phyloP scores from a whole-genome alignment of 2,113 vertebrate genomes.

The Arenaria interpres region DNA sequence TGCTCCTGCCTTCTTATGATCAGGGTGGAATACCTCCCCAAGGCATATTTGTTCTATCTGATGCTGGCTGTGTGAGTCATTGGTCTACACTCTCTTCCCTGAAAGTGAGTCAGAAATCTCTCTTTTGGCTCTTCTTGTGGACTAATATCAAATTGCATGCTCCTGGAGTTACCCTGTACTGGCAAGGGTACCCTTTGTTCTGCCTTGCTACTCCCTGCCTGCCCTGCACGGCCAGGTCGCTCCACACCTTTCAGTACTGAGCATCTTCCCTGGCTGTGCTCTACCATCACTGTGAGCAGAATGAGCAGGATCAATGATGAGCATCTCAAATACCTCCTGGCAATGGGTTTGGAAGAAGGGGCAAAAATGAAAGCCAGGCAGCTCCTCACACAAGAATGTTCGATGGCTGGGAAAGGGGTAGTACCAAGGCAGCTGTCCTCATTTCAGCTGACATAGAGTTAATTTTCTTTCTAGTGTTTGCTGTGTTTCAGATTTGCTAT shows the following conservation, averaged over 20 bases:
- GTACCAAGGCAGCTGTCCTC: not conserved
- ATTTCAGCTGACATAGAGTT: not conserved
- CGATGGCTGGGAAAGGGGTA: not conserved
- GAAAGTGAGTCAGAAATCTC: not conserved
- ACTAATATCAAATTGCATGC: not conserved
- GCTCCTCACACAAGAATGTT: not conserved
- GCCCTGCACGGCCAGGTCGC: accelerated
- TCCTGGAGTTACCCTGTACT: not conserved
- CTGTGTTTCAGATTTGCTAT: not conserved
- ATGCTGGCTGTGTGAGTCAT: not conserved
- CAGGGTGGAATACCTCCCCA: not conserved
- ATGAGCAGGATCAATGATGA: not conserved
- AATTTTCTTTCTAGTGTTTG: not conserved
- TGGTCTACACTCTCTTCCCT: not conserved
- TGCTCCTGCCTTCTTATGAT: not conserved
- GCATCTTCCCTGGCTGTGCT: not conserved
- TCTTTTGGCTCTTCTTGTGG: not conserved
- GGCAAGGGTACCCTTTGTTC: accelerated
- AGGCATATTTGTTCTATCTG: not conserved
- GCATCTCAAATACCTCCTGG: accelerated
- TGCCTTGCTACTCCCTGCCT: not conserved
- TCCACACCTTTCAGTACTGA: not conserved
- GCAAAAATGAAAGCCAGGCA: not conserved
- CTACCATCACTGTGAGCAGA: accelerated
- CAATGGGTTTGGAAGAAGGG: not conserved